Evolutionary conservation across 2,888 invertebrate species (phyloP).

Genomic region (Chromoteleia sp.): DNA sequence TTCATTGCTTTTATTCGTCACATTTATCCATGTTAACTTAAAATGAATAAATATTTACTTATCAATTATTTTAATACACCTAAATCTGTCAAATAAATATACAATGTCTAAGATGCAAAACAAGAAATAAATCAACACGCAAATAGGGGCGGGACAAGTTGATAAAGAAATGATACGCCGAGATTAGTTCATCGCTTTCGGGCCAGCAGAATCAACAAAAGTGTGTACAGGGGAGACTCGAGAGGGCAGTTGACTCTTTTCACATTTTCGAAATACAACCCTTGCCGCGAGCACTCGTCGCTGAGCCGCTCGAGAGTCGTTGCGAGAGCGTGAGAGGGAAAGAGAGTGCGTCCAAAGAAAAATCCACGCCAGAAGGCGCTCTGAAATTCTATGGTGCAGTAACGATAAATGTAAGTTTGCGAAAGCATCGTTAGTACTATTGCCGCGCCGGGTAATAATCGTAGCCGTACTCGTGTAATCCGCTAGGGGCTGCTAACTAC

Average conservation of each 20-base stretch:
- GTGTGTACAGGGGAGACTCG: slow-evolving; percentile 56
- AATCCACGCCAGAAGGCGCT: slow-evolving; percentile 69
- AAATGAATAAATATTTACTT: no score
- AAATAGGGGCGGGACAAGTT: slow-evolving; percentile 17
- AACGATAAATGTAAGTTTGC: slow-evolving; percentile 81
- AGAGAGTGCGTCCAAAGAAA: slow-evolving; percentile 56
- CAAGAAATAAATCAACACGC: slow-evolving; percentile 20
- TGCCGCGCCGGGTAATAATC: slow-evolving; percentile 76
- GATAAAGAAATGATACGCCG: slow-evolving; percentile 60
- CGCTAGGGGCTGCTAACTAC: slow-evolving; percentile 76
- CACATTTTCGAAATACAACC: slow-evolving; percentile 64
- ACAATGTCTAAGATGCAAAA: no score
- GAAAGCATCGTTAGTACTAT: slow-evolving; percentile 80
- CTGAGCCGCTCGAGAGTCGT: slow-evolving; percentile 51
- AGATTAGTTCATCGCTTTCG: slow-evolving; percentile 62
- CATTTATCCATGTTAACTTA: no score
- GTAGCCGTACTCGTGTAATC: slow-evolving; percentile 72
- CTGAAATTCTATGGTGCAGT: slow-evolving; percentile 76
- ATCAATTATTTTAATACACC: no score
- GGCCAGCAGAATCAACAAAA: slow-evolving; percentile 55
- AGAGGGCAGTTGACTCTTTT: slow-evolving; percentile 69
- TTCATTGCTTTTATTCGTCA: background rate
- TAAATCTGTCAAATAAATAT: no score
- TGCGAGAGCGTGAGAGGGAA: slow-evolving; percentile 23
- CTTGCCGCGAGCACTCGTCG: slow-evolving; percentile 55